phyloP scores from a whole-genome alignment of 2,797 vertebrate genomes.

The Cetoscarus ocellatus region DNA sequence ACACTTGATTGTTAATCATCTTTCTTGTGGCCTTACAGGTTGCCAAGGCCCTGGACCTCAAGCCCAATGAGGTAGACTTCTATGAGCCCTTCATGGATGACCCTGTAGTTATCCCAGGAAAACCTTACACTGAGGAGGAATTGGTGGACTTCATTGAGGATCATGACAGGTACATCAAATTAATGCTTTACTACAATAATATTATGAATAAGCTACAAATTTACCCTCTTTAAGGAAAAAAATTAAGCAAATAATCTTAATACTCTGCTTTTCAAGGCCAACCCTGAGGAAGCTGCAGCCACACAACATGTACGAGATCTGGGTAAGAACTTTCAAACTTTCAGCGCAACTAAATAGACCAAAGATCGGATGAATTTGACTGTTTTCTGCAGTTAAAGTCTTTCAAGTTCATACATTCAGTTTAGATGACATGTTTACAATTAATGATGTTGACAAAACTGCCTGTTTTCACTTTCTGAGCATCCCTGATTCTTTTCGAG shows the following conservation, averaged over 20 bases:
- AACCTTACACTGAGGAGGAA: slow-evolving; percentile 90
- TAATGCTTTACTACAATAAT: not conserved
- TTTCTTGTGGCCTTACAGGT: slow-evolving; percentile 73
- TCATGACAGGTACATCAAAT: slow-evolving; percentile 84
- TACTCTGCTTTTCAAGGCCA: slow-evolving; percentile 81
- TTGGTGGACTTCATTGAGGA: slow-evolving; percentile 90
- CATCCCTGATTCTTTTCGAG: no score
- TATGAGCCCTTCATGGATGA: slow-evolving; percentile 93
- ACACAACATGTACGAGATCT: slow-evolving; percentile 93
- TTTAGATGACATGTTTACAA: no score
- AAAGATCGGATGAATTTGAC: not conserved
- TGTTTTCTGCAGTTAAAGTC: not conserved
- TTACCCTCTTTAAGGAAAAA: not conserved
- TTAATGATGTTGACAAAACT: no score
- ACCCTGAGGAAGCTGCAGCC: slow-evolving; percentile 92
- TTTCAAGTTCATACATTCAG: no score
- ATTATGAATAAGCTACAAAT: not conserved
- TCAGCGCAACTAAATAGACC: not conserved
- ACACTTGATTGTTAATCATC: not conserved
- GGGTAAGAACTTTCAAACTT: slow-evolving; percentile 73
- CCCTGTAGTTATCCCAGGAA: slow-evolving; percentile 90
- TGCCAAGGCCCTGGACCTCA: slow-evolving; percentile 88
- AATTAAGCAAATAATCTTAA: not conserved
- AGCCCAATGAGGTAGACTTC: slow-evolving; percentile 92
- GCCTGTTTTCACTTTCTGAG: no score